Evolutionary conservation across 2,113 vertebrate genomes (phyloP).

Genomic region (Hypanus sabinus): DNA sequence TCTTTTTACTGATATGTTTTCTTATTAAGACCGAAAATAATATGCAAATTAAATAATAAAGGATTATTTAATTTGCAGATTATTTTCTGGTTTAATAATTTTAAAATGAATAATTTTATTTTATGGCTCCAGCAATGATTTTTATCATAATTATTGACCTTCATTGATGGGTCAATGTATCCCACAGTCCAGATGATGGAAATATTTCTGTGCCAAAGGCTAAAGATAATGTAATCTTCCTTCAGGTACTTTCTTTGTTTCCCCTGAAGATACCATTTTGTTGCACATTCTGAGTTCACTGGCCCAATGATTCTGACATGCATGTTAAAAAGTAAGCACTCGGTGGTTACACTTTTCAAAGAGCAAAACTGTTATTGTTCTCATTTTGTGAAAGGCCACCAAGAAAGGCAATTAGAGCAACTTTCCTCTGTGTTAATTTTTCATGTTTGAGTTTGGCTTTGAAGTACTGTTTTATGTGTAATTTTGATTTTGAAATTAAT

Average conservation of each 20-base stretch:
- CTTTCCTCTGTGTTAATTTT: neutral
- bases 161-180: neutral
- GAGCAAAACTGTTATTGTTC: neutral
- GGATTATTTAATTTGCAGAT: no score
- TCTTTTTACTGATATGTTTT: constrained; percentile 7
- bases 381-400: neutral
- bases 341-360: neutral
- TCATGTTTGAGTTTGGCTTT: neutral
- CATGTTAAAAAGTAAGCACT: neutral
- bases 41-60: neutral
- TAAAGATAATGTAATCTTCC: neutral
- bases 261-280: neutral
- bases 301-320: constrained; percentile 7
- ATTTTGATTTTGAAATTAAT: neutral
- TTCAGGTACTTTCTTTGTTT: neutral
- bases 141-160: neutral
- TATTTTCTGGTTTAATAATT: no score
- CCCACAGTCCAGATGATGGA: neutral
- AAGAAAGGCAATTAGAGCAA: constrained; percentile 1
- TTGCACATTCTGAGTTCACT: neutral
- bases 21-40: neutral
- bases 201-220: neutral
- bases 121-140: neutral
- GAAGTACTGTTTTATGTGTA: neutral
- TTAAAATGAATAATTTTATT: no score